Conservation (phyloP, 1,140 invertebrate species). For the Drosophila bocqueti region DNA sequence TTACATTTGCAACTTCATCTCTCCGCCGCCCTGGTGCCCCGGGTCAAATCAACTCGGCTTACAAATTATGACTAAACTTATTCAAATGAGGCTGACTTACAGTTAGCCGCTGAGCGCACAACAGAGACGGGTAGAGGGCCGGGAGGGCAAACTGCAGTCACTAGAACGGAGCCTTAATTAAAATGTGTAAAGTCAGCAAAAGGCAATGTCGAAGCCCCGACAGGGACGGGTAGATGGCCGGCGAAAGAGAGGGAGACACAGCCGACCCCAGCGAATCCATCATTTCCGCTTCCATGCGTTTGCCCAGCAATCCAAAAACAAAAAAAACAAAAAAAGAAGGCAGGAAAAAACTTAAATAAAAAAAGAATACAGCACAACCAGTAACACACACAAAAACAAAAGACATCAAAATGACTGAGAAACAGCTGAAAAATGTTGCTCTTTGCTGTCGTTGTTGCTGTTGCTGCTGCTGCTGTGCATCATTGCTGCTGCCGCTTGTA, state of each 20-base stretch:
- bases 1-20: slow-evolving; percentile 84
- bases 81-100: slow-evolving; percentile 81
- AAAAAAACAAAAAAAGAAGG: slow-evolving; percentile 24
- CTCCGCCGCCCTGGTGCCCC: neutral
- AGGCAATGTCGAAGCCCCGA: slow-evolving; percentile 39
- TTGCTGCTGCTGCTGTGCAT: slow-evolving; percentile 35
- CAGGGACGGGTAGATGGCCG: slow-evolving; percentile 28
- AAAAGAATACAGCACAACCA: slow-evolving; percentile 40
- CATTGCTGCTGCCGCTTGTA: slow-evolving; percentile 31
- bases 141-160: slow-evolving; percentile 64
- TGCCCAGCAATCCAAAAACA: slow-evolving; percentile 61
- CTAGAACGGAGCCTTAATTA: slow-evolving; percentile 79
- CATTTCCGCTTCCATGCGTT: slow-evolving; percentile 84
- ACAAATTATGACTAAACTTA: slow-evolving; percentile 83
- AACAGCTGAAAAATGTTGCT: slow-evolving; percentile 79
- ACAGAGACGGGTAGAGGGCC: neutral
- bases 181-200: slow-evolving; percentile 80
- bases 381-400: slow-evolving; percentile 33
- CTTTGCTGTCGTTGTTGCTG: slow-evolving; percentile 48
- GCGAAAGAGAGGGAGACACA: slow-evolving; percentile 32
- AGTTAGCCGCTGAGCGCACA: slow-evolving; percentile 39
- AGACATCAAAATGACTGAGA: slow-evolving; percentile 64
- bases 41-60: slow-evolving; percentile 73
- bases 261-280: slow-evolving; percentile 78
- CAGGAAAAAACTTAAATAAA: slow-evolving; percentile 27